phyloP scores from a whole-genome alignment of 2,888 invertebrate species.

The Drosophila niveifrons region DNA sequence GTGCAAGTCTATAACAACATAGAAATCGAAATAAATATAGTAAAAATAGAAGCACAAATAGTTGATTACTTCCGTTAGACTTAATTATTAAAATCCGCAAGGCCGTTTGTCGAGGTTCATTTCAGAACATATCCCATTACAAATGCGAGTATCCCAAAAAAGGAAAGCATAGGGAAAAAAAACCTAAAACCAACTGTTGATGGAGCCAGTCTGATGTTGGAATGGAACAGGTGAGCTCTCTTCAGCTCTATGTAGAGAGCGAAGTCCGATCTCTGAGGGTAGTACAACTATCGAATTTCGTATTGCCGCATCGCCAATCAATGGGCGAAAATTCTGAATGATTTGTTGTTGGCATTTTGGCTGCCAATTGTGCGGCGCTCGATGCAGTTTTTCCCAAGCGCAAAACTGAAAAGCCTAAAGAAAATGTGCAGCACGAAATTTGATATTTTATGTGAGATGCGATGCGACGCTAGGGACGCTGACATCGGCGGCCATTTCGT shows the following conservation, averaged over 20 bases:
- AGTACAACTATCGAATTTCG: conserved; percentile 64
- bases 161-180: background rate
- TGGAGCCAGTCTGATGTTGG: conserved; percentile 19
- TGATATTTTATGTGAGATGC: conserved; percentile 67
- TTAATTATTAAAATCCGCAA: conserved; percentile 62
- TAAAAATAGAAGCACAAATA: conserved; percentile 43
- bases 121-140: conserved; percentile 50
- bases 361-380: conserved; percentile 71
- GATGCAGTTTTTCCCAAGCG: conserved; percentile 67
- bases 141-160: conserved; percentile 26
- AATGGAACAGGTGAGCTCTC: conserved; percentile 51
- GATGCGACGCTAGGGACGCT: conserved; percentile 42
- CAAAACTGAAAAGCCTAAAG: conserved; percentile 42
- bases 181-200: conserved; percentile 40
- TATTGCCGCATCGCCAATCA: conserved; percentile 72
- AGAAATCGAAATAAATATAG: conserved; percentile 23
- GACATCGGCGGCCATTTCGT: conserved; percentile 63
- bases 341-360: conserved; percentile 79
- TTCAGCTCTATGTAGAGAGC: background rate
- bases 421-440: conserved; percentile 76
- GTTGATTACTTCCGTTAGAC: conserved; percentile 72
- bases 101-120: conserved; percentile 44
- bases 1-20: background rate
- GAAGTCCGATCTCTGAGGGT: conserved; percentile 26
- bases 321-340: conserved; percentile 63